These are phyloP conservation scores for Podarcis raffonei DNA, from an alignment of 2,113 vertebrate species.

Conservation along the genomic window DNA sequence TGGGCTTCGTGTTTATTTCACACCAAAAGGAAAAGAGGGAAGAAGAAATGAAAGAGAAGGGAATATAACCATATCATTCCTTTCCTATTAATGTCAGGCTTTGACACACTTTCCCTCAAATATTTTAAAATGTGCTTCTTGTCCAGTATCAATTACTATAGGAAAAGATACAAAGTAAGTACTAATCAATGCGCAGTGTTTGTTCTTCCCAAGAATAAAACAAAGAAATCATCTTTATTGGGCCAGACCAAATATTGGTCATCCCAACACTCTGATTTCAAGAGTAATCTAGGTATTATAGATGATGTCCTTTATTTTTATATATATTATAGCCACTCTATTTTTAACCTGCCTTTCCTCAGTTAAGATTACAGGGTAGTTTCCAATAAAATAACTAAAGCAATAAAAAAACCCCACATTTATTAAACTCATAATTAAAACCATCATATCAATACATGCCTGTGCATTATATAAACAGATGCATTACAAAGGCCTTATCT, in stretches of 20 bases:
- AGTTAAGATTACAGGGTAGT: too few species aligned
- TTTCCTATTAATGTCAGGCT: conserved; percentile 48
- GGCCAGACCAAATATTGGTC: background rate
- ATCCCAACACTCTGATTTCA: background rate
- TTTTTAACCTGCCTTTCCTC: too few species aligned
- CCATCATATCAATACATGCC: too few species aligned
- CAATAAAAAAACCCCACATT: too few species aligned
- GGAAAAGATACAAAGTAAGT: background rate
- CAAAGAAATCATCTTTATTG: background rate
- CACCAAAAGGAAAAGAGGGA: conserved; percentile 46
- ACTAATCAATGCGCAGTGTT: background rate
- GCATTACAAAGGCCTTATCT: too few species aligned
- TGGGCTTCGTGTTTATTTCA: conserved; percentile 62
- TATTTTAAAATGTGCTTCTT: conserved; percentile 40
- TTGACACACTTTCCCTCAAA: conserved; percentile 32
- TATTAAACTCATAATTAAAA: too few species aligned
- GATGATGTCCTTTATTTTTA: background rate
- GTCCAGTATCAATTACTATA: conserved; percentile 11
- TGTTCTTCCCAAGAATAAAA: background rate
- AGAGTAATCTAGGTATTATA: background rate
- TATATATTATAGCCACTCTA: too few species aligned
- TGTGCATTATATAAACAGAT: too few species aligned
- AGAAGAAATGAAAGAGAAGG: background rate
- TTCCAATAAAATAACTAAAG: too few species aligned
- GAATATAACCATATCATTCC: conserved; percentile 36